Percentiles rank a stretch among this genome's conserved stretches.
Evolutionary conservation across 2,797 vertebrate species (phyloP).

Genomic region (Amniataba percoides): DNA sequence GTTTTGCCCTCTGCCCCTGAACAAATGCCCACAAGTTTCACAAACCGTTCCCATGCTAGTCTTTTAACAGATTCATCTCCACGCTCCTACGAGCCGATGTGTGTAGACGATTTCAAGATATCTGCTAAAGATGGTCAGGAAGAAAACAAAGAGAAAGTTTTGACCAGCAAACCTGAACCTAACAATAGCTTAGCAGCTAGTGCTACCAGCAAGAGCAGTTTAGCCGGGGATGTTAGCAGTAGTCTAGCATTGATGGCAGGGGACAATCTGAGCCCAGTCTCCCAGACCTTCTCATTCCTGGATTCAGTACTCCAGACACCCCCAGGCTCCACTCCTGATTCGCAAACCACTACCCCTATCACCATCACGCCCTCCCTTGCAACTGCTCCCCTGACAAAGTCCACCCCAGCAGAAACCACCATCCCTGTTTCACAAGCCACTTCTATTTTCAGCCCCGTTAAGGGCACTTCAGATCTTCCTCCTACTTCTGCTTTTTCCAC

Average conservation of each 20-base stretch:
- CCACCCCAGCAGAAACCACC: conserved; percentile 49
- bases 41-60: conserved; percentile 57
- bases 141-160: conserved; percentile 40
- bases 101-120: conserved; percentile 64
- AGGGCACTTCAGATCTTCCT: conserved; percentile 54
- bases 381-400: conserved; percentile 57
- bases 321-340: conserved; percentile 74
- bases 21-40: conserved; percentile 64
- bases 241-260: conserved; percentile 74
- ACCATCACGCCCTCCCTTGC: conserved; percentile 66
- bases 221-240: conserved; percentile 47
- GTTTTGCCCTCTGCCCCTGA: conserved; percentile 45
- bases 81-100: conserved; percentile 79
- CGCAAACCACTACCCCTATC: conserved; percentile 71
- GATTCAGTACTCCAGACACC: conserved; percentile 84
- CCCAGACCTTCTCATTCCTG: conserved; percentile 84
- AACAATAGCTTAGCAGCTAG: conserved; percentile 3
- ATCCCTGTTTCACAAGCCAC: conserved; percentile 45
- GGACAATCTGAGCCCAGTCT: conserved; percentile 81
- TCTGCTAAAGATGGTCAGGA: conserved; percentile 53
- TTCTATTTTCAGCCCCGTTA: conserved; percentile 39
- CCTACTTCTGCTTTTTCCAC: conserved; percentile 32
- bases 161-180: conserved; percentile 47
- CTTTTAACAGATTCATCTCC: conserved; percentile 53
- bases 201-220: conserved; percentile 27